phyloP scores from a whole-genome alignment of 2,113 vertebrate species.

The Sylvicapra grimmia region DNA sequence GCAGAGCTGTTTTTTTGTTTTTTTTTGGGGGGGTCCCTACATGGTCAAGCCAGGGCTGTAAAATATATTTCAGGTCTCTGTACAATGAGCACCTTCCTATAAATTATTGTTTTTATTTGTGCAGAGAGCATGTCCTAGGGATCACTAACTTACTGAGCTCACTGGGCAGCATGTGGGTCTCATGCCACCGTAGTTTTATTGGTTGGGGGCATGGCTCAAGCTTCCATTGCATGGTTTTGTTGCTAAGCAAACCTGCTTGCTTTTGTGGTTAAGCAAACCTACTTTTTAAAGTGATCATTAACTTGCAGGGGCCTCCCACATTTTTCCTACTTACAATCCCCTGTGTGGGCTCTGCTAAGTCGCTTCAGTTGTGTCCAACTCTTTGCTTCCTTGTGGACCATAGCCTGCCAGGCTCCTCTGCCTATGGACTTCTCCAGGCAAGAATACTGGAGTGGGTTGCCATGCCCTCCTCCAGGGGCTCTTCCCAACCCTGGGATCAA shows the following conservation, averaged over 20 bases:
- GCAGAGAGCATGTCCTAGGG: not conserved
- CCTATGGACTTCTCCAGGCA: not conserved
- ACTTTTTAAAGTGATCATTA: not conserved
- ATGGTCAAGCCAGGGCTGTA: not conserved
- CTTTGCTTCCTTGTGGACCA: rapidly evolving
- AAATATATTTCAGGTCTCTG: not conserved
- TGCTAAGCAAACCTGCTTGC: not conserved
- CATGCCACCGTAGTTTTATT: not conserved
- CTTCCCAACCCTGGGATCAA: not conserved
- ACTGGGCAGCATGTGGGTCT: not conserved
- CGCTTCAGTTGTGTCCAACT: not conserved
- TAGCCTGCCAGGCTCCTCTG: not conserved
- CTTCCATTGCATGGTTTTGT: not conserved
- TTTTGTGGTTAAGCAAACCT: not conserved
- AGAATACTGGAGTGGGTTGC: not conserved
- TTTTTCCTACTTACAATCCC: not conserved
- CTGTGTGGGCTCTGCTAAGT: not conserved
- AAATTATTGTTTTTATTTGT: not conserved
- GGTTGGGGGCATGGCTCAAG: not conserved
- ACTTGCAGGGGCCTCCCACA: not conserved
- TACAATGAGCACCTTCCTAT: not conserved
- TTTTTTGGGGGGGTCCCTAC: not conserved
- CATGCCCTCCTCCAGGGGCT: not conserved
- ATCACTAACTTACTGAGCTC: not conserved
- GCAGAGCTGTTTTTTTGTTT: not conserved